Evolutionary conservation across 2,113 vertebrate species (phyloP).

Genomic region (Aspidoscelis tigris): DNA sequence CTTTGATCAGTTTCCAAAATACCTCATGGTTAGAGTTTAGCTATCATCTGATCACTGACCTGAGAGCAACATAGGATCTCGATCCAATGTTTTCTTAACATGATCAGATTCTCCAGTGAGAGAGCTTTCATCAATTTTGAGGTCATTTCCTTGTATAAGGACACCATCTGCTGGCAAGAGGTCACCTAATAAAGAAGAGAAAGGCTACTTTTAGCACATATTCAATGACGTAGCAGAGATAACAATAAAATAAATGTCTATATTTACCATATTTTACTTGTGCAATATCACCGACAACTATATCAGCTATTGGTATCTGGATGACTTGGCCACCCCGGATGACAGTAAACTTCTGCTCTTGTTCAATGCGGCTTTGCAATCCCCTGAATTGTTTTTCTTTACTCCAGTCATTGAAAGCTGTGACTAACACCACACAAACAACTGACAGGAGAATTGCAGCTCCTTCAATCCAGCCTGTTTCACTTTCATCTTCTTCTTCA

Average conservation of each 20-base stretch:
- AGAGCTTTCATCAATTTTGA: constrained; percentile 98
- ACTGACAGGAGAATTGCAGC: constrained; percentile 97
- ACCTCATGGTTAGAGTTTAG: constrained; percentile 10
- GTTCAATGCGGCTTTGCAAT: constrained; percentile 97
- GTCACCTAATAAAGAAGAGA: constrained; percentile 85
- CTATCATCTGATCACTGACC: constrained; percentile 73
- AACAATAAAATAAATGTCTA: constrained; percentile 20
- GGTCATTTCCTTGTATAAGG: constrained; percentile 96
- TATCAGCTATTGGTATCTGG: constrained; percentile 96
- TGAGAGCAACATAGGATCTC: constrained; percentile 96
- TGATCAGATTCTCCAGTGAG: constrained; percentile 98
- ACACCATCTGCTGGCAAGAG: constrained; percentile 95
- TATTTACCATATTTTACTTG: constrained; percentile 97
- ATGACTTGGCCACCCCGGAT: constrained; percentile 95
- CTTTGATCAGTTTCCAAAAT: constrained; percentile 30
- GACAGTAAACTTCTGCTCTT: constrained; percentile 98
- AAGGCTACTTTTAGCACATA: constrained; percentile 40
- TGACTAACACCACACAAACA: constrained; percentile 96
- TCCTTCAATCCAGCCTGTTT: constrained; percentile 98
- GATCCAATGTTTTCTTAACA: constrained; percentile 92
- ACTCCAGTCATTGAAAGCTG: constrained; percentile 99
- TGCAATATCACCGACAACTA: constrained; percentile 96
- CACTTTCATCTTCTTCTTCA: constrained; percentile 91
- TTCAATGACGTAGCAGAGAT: constrained; percentile 33
- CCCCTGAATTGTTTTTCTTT: constrained; percentile 99